Base-by-base conservation (phyloP, 2,888 invertebrate genomes). In the Clanis bilineata region DNA sequence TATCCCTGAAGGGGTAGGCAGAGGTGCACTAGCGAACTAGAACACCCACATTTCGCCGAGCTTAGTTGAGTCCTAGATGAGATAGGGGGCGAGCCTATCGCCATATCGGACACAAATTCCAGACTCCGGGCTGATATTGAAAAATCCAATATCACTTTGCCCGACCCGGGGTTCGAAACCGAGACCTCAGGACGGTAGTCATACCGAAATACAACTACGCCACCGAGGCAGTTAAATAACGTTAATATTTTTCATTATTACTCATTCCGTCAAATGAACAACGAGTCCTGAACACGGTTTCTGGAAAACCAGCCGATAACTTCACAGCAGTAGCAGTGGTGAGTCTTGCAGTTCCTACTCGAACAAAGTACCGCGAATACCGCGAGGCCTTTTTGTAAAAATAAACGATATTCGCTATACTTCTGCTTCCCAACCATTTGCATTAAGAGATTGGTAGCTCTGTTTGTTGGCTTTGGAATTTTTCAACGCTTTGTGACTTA, bases 361-460 rank as follows among this genome's bases (percentile, higher is more conserved):
- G n/a, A 57, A 44, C 36, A 58, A 47, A 58, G 15, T 44, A 23
- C 10, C 21, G n/a, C 22, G 23, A 12, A 22, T 32, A 56, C 36
- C 38, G 22, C 22, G 36, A 28, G 15, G 36, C 32, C 36, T 57
- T 58, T 59, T 45, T 23, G 56, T 58, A 21, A 61, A 38, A 59
- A 57, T 55, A 64, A 64, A 59, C 59, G 59, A 59, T 56, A 57
- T 43, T 36, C 43, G 44, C 25, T 60, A 59, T 58, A 60, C 39
- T 56, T 51, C 56, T 44, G 55, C 58, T 47, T 39, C 38, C 57
- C 60, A 38, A 59, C 44, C 55, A 60, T 63, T 55, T 63, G 62
- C 63, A 63, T 66, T 64, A 64, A 56, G 60, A 51, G 56, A 63
- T 68, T 61, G 57, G 58, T 43, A 45, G 41, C 45, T 58, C 18